Evolutionary conservation across 1,140 invertebrate species (phyloP), one percentile per base, ranked within the genome.

Genomic region (Drosophila sp.): DNA sequence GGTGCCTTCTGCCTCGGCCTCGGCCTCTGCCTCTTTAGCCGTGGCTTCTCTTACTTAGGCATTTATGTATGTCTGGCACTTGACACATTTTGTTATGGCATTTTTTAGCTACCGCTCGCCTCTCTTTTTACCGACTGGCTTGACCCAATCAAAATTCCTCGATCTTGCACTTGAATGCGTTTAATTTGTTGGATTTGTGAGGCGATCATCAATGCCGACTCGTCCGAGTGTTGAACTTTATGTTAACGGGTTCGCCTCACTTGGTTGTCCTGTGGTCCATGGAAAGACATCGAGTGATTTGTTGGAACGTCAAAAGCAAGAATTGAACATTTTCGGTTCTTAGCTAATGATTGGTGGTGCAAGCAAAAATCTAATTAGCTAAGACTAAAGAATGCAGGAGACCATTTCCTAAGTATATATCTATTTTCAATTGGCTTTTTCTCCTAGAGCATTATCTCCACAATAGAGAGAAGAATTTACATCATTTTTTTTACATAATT

Each of bases 61-160:
- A 89, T 89, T 89, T 90, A 89, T 89, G 84, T 90, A 89, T 89
- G 84, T 89, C 84, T 89, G 84, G 85, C 84, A 89, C 84, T 90
- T 89, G 85, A 89, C 84, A 89, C 84, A 89, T 89, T 89, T 89
- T 89, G 84, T 89, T 80, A 87, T 90, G 84, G 84, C 85, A 89
- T 89, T 84, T 76, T 80, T 85, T 56, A 76, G 82, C 82, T 85
- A 85, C 82, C 76, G 76, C 76, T 38, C 70, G 54, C 61, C 64
- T 62, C 57, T 27, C 44, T 50, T 50, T 50, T 50, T 41, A 44
- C 41, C 70, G 78, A 85, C 82, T 87, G 81, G 79, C 61, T 84
- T 89, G 84, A 89, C 80, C 84, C 84, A 89, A 89, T 89, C 84
- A 89, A 89, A 89, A 89, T 89, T 89, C 84, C 77, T 79, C 70